These are phyloP conservation scores for Phrynocephalus versicolor DNA, from an alignment of 2,113 vertebrate genomes.

Conservation along the genomic window DNA sequence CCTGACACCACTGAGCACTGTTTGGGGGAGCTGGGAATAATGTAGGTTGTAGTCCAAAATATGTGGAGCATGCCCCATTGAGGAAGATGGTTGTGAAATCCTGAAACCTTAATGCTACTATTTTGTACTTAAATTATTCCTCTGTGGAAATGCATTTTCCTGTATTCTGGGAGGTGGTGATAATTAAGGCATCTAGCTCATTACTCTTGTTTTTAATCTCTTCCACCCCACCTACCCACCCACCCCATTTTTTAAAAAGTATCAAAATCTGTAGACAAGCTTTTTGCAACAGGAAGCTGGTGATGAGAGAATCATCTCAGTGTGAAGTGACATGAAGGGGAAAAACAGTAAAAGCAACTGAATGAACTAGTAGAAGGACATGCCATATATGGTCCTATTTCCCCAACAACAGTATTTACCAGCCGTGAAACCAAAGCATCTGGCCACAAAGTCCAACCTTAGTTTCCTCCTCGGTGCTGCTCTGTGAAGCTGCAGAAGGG, in stretches of 20 bases:
- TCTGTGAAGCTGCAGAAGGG: slow-evolving; percentile 70
- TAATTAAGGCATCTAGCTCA: slow-evolving; percentile 65
- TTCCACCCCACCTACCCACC: slow-evolving; percentile 29
- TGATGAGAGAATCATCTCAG: slow-evolving; percentile 48
- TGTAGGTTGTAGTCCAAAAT: not conserved
- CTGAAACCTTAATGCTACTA: not conserved
- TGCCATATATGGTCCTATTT: not conserved
- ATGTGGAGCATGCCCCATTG: not conserved
- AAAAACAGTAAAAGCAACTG: slow-evolving; percentile 9
- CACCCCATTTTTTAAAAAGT: not conserved
- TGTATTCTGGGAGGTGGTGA: not conserved
- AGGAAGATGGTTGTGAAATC: not conserved
- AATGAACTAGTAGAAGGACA: slow-evolving; percentile 3
- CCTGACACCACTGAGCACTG: too few species aligned
- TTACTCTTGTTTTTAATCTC: not conserved
- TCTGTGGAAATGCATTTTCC: slow-evolving; percentile 60
- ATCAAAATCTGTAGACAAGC: slow-evolving; percentile 35
- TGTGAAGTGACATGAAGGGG: slow-evolving; percentile 18
- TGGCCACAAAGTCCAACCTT: slow-evolving; percentile 57
- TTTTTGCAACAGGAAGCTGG: slow-evolving; percentile 48
- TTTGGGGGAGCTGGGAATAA: not conserved
- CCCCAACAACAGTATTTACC: slow-evolving; percentile 23
- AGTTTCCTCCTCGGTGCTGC: slow-evolving; percentile 56
- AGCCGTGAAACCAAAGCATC: slow-evolving; percentile 39
- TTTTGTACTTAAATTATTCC: slow-evolving; percentile 27